These are phyloP conservation scores for Belgica antarctica DNA, from an alignment of 2,888 invertebrate genomes.

Conservation along the genomic window DNA sequence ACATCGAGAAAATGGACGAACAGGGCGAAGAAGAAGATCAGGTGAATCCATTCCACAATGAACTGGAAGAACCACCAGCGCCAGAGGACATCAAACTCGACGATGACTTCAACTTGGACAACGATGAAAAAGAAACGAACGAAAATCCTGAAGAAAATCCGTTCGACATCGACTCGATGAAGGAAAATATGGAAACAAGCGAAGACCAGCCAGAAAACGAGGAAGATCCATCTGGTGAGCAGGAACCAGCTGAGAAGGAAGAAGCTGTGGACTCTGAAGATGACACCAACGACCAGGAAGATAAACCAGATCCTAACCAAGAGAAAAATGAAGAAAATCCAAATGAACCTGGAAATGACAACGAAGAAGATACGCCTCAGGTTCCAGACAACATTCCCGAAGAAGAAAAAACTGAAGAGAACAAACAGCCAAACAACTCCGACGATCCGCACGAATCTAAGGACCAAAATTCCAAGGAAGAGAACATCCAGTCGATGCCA, in stretches of 20 bases:
- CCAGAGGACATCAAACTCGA: slow-evolving; percentile 85
- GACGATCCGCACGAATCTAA: slow-evolving; percentile 52
- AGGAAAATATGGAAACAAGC: slow-evolving; percentile 57
- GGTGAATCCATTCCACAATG: slow-evolving; percentile 75
- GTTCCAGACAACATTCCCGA: slow-evolving; percentile 56
- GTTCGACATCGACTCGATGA: slow-evolving; percentile 80
- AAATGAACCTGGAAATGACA: slow-evolving; percentile 51
- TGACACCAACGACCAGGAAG: slow-evolving; percentile 46
- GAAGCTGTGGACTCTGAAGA: slow-evolving; percentile 48
- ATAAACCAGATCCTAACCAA: slow-evolving; percentile 46
- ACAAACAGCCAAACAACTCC: slow-evolving; percentile 46
- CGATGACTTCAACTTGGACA: slow-evolving; percentile 78
- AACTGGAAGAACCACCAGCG: slow-evolving; percentile 73
- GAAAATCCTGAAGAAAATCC: slow-evolving; percentile 68
- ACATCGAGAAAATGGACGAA: slow-evolving; percentile 82
- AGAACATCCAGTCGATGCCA: slow-evolving; percentile 53
- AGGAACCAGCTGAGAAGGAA: slow-evolving; percentile 50
- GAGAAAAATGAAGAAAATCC: slow-evolving; percentile 53
- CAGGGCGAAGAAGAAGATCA: slow-evolving; percentile 77
- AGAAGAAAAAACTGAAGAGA: slow-evolving; percentile 51
- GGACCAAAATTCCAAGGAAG: slow-evolving; percentile 53
- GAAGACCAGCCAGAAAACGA: slow-evolving; percentile 55
- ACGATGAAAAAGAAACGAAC: slow-evolving; percentile 55
- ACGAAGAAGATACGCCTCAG: slow-evolving; percentile 57
- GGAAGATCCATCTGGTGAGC: slow-evolving; percentile 48